Evolutionary conservation across 2,888 invertebrate species (phyloP).

Genomic region (Xanthostigma xanthostigma): DNA sequence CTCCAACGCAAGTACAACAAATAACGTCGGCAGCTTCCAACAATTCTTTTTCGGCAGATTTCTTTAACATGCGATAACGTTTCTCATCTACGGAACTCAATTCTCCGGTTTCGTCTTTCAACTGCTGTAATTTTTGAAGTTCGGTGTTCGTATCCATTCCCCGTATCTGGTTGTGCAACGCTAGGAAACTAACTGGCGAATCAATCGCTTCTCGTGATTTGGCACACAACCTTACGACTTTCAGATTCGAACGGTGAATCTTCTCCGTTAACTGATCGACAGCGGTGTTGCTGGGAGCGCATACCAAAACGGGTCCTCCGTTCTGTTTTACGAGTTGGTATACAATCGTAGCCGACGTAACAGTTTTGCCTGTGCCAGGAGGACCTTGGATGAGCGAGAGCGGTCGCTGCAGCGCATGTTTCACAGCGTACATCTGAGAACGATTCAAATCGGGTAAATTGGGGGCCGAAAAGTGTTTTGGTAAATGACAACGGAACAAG

Average conservation of each 20-base stretch:
- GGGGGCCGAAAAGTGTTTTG: conserved; percentile 94
- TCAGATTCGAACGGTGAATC: conserved; percentile 92
- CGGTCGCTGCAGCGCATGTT: conserved; percentile 92
- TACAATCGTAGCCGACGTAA: conserved; percentile 97
- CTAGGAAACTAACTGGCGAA: conserved; percentile 90
- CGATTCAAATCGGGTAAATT: conserved; percentile 95
- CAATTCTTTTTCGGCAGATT: conserved; percentile 79
- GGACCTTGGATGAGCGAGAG: conserved; percentile 94
- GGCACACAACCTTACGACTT: conserved; percentile 86
- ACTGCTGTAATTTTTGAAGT: conserved; percentile 83
- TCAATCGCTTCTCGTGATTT: conserved; percentile 97
- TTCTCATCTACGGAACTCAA: conserved; percentile 91
- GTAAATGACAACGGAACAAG: conserved; percentile 77
- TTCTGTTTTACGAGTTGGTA: conserved; percentile 93
- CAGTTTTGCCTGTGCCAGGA: conserved; percentile 97
- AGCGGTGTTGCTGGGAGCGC: conserved; percentile 98
- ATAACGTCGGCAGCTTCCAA: conserved; percentile 96
- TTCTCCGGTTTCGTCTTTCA: conserved; percentile 98
- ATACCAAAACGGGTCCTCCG: conserved; percentile 89
- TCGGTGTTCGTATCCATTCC: conserved; percentile 89
- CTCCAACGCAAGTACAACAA: conserved; percentile 97
- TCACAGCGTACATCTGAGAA: conserved; percentile 96
- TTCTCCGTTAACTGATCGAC: conserved; percentile 99
- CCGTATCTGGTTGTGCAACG: conserved; percentile 92
- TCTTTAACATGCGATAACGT: conserved; percentile 78